phyloP scores from a whole-genome alignment of 2,797 vertebrate genomes.

The Notoglanidium macrostoma region DNA sequence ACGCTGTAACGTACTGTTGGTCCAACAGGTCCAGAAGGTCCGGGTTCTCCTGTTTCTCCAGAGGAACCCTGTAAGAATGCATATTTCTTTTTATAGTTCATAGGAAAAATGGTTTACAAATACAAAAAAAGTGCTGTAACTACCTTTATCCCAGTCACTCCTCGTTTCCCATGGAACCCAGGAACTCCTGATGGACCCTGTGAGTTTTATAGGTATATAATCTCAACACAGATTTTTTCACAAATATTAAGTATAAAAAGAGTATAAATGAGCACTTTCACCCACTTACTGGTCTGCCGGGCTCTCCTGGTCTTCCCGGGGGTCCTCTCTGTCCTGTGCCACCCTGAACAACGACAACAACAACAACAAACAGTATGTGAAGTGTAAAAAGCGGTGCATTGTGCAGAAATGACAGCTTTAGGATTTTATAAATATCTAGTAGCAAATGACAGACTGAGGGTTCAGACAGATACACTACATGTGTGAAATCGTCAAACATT shows the following conservation, averaged over 20 bases:
- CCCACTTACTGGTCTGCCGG: slow-evolving; percentile 67
- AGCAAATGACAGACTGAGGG: neutral
- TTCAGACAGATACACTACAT: neutral
- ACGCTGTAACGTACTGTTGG: slow-evolving; percentile 64
- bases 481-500: neutral
- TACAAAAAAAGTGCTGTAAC: neutral
- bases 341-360: slow-evolving; percentile 64
- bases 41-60: slow-evolving; percentile 50
- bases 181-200: slow-evolving; percentile 69
- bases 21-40: slow-evolving; percentile 67
- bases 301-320: slow-evolving; percentile 62
- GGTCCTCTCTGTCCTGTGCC: slow-evolving; percentile 66
- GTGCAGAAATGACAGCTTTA: neutral
- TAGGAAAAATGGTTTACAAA: neutral
- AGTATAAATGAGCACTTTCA: neutral
- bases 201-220: slow-evolving; percentile 2
- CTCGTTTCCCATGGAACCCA: slow-evolving; percentile 67
- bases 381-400: neutral
- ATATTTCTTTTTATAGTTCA: neutral
- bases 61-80: slow-evolving; percentile 46
- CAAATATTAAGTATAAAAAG: neutral
- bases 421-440: neutral
- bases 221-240: neutral
- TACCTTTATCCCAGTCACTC: slow-evolving; percentile 70
- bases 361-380: neutral